Percentiles rank a stretch among this genome's conserved stretches.
Evolutionary conservation across 2,113 vertebrate genomes (phyloP).

Genomic region (Zosterops lateralis): DNA sequence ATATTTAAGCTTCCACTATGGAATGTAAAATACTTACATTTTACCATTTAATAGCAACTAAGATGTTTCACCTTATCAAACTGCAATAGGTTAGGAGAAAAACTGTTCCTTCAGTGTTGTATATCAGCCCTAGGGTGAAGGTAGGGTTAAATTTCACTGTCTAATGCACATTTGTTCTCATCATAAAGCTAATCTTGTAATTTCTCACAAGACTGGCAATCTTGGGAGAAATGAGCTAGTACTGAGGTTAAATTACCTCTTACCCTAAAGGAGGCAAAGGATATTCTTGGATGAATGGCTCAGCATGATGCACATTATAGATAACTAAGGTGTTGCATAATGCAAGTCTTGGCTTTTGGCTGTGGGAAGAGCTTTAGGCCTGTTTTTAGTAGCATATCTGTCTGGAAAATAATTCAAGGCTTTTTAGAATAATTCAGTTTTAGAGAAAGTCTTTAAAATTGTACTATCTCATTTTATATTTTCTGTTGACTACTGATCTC

Average conservation of each 20-base stretch:
- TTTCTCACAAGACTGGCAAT: conserved; percentile 31
- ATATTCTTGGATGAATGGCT: conserved; percentile 13
- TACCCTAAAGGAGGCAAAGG: conserved; percentile 10
- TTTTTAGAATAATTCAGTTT: neutral
- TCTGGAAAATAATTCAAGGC: neutral
- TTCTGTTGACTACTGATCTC: neutral
- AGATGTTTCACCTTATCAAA: neutral
- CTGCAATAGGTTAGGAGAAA: neutral
- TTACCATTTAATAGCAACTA: neutral
- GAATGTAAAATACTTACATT: neutral
- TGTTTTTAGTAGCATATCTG: neutral
- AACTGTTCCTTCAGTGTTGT: neutral
- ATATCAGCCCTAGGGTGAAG: neutral
- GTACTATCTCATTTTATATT: neutral
- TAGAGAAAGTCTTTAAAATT: neutral
- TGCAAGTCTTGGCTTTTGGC: neutral
- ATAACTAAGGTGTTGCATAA: conserved; percentile 21
- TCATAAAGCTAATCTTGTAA: conserved; percentile 6
- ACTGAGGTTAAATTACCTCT: conserved; percentile 46
- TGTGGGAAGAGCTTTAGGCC: neutral
- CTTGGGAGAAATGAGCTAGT: conserved; percentile 15
- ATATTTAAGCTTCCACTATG: conserved; percentile 7
- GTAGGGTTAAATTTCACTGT: neutral
- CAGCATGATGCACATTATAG: neutral
- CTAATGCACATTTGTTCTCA: conserved; percentile 1